Evolutionary conservation across 2,113 vertebrate genomes (phyloP), one percentile per base, ranked within the genome.

Genomic region (Tamias sibiricus): DNA sequence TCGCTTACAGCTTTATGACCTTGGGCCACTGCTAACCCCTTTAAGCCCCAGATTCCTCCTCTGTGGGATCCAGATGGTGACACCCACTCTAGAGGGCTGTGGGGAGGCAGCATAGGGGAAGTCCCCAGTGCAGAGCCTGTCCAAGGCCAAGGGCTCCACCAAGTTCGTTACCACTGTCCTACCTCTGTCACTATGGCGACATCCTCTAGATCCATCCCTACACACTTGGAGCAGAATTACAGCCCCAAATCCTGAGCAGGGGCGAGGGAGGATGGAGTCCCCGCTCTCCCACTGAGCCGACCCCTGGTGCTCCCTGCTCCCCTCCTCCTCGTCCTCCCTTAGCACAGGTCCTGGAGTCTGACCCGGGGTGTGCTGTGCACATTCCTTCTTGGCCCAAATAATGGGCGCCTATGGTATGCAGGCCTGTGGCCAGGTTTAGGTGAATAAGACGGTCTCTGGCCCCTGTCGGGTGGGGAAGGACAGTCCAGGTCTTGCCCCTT

Each of bases 391-490:
- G 74, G 22, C 17, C 28, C 12, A 26, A 62, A 37, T 16, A 74
- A 64, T 14, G 37, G 64, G 30, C 0, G 1, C 42, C 0, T 20
- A n/a, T 0, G 8, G 40, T 30, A 10, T 37, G 82, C 37, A 66
- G 81, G 77, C 6, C 68, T 77, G 30, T 0, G n/a, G 80, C 35
- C 20, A 74, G n/a, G 57, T 52, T 71, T 44, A 40, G 81, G 47
- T 44, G 40, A 42, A 47, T 37, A 32, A 35, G 76, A 54, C 3
- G 47, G 37, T 4, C 44, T 66, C 74, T 88, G 37, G 28, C 26
- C 28, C 30, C 75, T 1, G 2, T 0, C 0, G 5, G 2, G 26
- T 1, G 0, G 59, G 28, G 52, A 84, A 68, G 32, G 80, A 28
- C n/a, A 49, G 8, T 17, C 44, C 71, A 44, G 57, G 64, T 4